These are phyloP conservation scores for Capromys pilorides DNA, from an alignment of 2,797 vertebrate genomes.

Conservation along the genomic window DNA sequence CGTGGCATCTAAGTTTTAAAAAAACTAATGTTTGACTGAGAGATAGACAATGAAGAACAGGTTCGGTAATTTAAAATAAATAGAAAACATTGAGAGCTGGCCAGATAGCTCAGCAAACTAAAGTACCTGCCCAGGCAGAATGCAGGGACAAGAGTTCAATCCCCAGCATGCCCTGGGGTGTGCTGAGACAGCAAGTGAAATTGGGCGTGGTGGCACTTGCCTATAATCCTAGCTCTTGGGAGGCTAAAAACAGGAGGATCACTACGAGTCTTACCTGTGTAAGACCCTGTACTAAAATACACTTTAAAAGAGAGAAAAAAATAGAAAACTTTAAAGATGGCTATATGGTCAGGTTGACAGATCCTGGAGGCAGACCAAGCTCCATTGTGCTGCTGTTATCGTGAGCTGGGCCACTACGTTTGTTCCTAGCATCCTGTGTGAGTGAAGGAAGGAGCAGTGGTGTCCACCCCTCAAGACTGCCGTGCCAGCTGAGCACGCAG, in stretches of 20 bases:
- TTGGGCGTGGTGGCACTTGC: no score
- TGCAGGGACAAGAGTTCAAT: no score
- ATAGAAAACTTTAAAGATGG: background rate
- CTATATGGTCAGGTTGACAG: background rate
- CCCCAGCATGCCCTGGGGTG: no score
- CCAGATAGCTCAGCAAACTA: no score
- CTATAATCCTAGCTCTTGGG: no score
- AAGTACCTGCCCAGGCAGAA: no score
- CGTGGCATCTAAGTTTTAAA: background rate
- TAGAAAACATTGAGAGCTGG: background rate
- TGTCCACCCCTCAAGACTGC: no score
- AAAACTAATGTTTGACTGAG: slow-evolving; percentile 1
- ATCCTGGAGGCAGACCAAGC: background rate
- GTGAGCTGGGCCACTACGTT: background rate
- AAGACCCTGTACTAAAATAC: no score
- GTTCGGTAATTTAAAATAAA: background rate
- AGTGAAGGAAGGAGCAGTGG: background rate
- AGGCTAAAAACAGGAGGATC: no score
- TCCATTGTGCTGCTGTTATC: background rate
- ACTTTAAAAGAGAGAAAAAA: background rate
- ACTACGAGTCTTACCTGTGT: no score
- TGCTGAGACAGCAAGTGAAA: no score
- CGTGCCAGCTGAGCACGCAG: background rate
- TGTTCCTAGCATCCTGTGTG: background rate
- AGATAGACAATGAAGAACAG: background rate